A percentile compares a stretch with the other conserved stretches of the same genome.
phyloP scores from a whole-genome alignment of 2,113 vertebrate species.

The mouse (Mus musculus) region GRCm39 chr5:121810001-121810500 shows the following conservation, averaged over 20 bases:
- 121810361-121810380: neutral
- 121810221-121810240: slow-evolving; percentile 97
- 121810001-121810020: neutral
- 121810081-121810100: neutral
- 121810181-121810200: slow-evolving; percentile 98
- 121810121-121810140: slow-evolving; percentile 3
- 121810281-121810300: neutral
- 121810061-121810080: slow-evolving; percentile 3
- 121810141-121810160: slow-evolving; percentile 94
- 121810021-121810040: neutral
- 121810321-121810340: neutral
- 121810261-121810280: slow-evolving; percentile 83
- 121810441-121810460: neutral
- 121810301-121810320: neutral
- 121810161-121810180: slow-evolving; percentile 96
- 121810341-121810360: neutral
- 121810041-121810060: slow-evolving; percentile 11
- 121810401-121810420: neutral
- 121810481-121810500: neutral
- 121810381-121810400: neutral
- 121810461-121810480: neutral
- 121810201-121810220: slow-evolving; percentile 97
- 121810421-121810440: neutral
- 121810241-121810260: slow-evolving; percentile 97
- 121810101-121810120: neutral